Percentiles rank a stretch among this genome's conserved stretches.
These are phyloP conservation scores for Pachypsylla venusta DNA, from an alignment of 1,140 invertebrate species.

Conservation along the genomic window DNA sequence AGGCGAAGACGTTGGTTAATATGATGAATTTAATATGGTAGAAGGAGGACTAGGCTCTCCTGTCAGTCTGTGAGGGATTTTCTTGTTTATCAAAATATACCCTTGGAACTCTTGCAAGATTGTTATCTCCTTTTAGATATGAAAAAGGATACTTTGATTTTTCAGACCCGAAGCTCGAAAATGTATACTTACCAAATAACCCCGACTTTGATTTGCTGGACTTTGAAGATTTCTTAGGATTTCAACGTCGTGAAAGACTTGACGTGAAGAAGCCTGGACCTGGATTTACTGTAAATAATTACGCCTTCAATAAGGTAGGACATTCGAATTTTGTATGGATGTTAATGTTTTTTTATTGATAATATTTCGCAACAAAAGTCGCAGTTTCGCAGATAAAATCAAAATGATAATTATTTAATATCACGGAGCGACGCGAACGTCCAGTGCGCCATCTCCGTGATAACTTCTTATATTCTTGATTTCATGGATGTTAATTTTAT, in stretches of 20 bases:
- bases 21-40: no score
- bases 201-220: conserved; percentile 20
- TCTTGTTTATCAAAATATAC: neutral
- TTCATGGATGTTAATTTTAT: no score
- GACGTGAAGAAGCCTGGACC: conserved; percentile 93
- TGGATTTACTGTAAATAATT: conserved; percentile 45
- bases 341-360: no score
- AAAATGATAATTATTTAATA: no score
- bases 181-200: conserved; percentile 15
- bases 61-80: neutral
- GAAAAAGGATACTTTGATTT: neutral
- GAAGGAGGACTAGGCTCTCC: no score
- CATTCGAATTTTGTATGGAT: no score
- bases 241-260: conserved; percentile 67
- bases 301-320: conserved; percentile 34
- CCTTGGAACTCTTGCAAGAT: neutral
- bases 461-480: no score
- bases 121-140: neutral
- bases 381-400: no score
- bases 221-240: conserved; percentile 35
- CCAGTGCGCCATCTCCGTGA: no score
- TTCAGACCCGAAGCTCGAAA: conserved; percentile 4
- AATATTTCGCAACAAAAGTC: no score
- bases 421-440: no score
- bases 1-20: no score